phyloP scores from a whole-genome alignment of 2,113 vertebrate species.

The Mesitornis unicolor region DNA sequence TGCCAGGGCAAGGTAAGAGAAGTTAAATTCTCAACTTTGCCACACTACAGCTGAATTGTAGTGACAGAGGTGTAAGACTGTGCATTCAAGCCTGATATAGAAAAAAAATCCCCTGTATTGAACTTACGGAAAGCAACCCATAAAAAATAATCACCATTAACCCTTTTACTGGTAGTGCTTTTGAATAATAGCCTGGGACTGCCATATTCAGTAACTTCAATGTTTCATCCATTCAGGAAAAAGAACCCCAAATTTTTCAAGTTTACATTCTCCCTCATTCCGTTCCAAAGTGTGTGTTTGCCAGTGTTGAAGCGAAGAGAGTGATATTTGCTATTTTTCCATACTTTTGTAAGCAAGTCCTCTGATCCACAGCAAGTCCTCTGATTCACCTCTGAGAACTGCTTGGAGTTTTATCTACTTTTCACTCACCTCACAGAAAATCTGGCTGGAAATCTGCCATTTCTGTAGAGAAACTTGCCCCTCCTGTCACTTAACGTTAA shows the following conservation, averaged over 20 bases:
- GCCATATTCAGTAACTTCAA: background rate
- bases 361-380: background rate
- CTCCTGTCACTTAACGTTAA: background rate
- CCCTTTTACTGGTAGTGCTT: background rate
- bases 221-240: background rate
- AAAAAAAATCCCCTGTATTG: background rate
- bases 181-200: background rate
- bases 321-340: background rate
- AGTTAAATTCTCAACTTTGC: background rate
- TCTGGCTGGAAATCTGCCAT: background rate
- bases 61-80: background rate
- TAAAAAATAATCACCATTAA: background rate
- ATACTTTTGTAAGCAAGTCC: background rate
- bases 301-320: background rate
- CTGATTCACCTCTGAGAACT: background rate
- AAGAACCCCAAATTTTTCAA: background rate
- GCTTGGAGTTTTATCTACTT: background rate
- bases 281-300: background rate
- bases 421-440: background rate
- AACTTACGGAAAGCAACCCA: background rate
- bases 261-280: background rate
- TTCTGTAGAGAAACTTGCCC: background rate
- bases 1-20: background rate
- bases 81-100: background rate
- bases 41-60: background rate